Evolutionary conservation across 2,113 vertebrate species (phyloP).

Genomic region (Grammomys surdaster): DNA sequence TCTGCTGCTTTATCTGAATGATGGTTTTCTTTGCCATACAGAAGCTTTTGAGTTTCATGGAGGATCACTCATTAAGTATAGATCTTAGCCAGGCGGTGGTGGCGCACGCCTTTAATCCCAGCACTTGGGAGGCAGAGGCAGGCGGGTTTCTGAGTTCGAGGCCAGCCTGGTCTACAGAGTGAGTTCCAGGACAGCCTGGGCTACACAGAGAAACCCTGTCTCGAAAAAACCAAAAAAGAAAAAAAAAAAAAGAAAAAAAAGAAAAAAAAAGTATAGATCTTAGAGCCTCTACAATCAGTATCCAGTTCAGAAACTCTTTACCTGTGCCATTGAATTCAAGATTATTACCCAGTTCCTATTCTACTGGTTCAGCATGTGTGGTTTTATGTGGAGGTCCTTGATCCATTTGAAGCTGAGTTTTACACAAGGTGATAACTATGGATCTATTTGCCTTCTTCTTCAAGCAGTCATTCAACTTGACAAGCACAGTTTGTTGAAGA

Average conservation of each 20-base stretch:
- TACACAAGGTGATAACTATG: background rate
- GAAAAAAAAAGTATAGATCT: background rate
- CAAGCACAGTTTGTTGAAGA: background rate
- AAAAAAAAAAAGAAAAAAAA: no score
- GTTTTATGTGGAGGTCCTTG: background rate
- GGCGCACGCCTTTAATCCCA: no score
- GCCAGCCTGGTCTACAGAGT: no score
- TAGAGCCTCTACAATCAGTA: background rate
- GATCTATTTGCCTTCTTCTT: background rate
- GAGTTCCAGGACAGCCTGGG: no score
- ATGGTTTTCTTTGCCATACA: background rate
- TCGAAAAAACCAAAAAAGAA: no score
- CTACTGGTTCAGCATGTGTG: background rate
- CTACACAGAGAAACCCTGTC: no score
- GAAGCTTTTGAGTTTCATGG: background rate
- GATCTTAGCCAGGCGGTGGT: no score
- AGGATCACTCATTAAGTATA: background rate
- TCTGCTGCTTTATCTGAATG: background rate
- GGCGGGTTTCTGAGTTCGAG: no score
- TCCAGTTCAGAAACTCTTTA: background rate
- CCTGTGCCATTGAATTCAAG: background rate
- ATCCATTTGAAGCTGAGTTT: background rate
- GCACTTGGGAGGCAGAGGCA: no score
- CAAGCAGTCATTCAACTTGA: background rate
- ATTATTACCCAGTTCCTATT: background rate